These are phyloP conservation scores for Drosophila bifasciata DNA, from an alignment of 1,140 invertebrate genomes.

Conservation along the genomic window DNA sequence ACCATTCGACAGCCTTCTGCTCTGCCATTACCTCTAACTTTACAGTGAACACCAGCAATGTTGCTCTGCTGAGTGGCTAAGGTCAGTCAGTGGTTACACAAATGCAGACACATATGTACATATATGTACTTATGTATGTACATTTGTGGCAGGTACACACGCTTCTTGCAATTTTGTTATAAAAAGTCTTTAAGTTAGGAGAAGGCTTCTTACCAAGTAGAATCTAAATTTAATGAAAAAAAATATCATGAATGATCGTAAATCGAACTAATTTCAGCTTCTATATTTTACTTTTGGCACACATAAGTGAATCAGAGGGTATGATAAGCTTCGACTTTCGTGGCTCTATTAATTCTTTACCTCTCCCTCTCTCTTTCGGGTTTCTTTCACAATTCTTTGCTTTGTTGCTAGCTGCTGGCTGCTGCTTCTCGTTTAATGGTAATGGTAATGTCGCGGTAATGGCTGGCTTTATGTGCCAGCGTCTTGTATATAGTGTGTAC, in stretches of 20 bases:
- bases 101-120: neutral
- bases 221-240: too few species aligned
- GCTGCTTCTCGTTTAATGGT: conserved; percentile 14
- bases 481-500: conserved; percentile 21
- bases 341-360: too few species aligned
- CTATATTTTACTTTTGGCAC: too few species aligned
- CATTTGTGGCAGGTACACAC: neutral
- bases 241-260: too few species aligned
- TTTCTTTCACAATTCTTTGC: conserved; percentile 27
- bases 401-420: too few species aligned
- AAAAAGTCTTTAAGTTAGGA: conserved; percentile 18
- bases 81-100: conserved; percentile 62
- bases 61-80: conserved; percentile 58
- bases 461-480: conserved; percentile 37
- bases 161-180: conserved; percentile 59
- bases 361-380: conserved; percentile 3
- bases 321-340: too few species aligned
- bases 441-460: conserved; percentile 24
- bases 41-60: conserved; percentile 11
- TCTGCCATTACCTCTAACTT: neutral
- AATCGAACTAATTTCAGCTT: neutral
- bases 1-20: neutral
- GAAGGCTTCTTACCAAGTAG: too few species aligned
- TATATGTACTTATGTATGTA: conserved; percentile 2
- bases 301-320: too few species aligned